phyloP scores from a whole-genome alignment of 2,113 vertebrate species.

The Leiothrix lutea region DNA sequence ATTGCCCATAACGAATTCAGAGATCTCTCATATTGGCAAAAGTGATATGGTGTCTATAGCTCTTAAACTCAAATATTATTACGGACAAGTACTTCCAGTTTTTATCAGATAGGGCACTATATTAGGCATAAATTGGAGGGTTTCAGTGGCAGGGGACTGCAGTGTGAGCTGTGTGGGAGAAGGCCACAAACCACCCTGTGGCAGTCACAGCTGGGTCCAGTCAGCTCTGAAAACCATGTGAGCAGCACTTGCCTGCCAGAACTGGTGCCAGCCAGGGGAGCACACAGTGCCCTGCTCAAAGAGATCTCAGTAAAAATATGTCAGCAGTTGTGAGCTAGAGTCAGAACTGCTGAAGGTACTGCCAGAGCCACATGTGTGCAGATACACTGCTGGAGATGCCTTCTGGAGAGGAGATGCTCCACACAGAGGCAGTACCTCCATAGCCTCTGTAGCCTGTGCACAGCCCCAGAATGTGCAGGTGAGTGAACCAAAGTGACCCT shows the following conservation, averaged over 20 bases:
- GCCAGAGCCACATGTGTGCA: neutral
- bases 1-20: neutral
- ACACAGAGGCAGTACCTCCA: neutral
- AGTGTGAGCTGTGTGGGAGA: neutral
- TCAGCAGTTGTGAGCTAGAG: neutral
- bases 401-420: neutral
- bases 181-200: neutral
- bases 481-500: rapidly evolving
- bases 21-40: neutral
- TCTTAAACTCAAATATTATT: neutral
- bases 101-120: neutral
- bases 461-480: rapidly evolving
- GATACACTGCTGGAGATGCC: rapidly evolving
- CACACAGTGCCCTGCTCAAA: neutral
- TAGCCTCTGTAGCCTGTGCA: neutral
- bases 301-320: rapidly evolving
- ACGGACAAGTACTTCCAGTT: neutral
- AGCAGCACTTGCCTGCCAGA: neutral
- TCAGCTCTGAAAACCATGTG: neutral
- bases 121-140: neutral
- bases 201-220: neutral
- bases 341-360: neutral
- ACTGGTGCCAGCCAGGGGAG: neutral
- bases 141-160: neutral
- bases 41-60: neutral